Evolutionary conservation across 2,888 invertebrate species (phyloP), one percentile per base, ranked within the genome.

Genomic region (Cantharis rustica): DNA sequence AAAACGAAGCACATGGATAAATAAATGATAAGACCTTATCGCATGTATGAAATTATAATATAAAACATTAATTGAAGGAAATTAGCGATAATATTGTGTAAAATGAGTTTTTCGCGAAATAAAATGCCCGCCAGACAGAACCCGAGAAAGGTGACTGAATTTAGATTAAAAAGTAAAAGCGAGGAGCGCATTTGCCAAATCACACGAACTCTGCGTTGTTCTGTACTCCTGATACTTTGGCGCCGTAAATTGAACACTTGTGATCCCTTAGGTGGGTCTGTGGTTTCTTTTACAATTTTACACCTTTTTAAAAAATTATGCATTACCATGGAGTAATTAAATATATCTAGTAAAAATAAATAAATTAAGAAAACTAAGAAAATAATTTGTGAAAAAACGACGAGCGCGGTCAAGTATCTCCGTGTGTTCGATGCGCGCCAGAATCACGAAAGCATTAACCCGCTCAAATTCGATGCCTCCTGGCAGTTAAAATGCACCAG

Each of bases 171-270:
- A 66, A 66, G 64, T 66, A 66, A 66, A 66, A 66, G 17, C 20
- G 47, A 47, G n/a, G 20, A 10, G 64, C 64, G 64, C 64, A 20
- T 66, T 66, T 23, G 64, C 23, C 17, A 20, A 20, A 20, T 63
- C 70, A 68, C n/a, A 26, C 23, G 16, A 26, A n/a, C 68, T 69
- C 74, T 61, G 68, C 15, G n/a, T 10, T 16, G 47, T 84, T 82
- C 85, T 88, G 85, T 77, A 81, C 85, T 84, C 89, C 88, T 87
- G 86, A 86, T 87, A 85, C 84, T 83, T 86, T 86, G 85, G 87
- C 89, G 89, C 89, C 86, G 84, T 83, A 80, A 83, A 83, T 82
- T 79, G 81, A 73, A 74, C 77, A 69, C 74, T 74, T 76, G 69
- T 66, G 66, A 68, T 61, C 71, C 63, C 63, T 71, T 73, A 61